phyloP scores from a whole-genome alignment of 1,140 invertebrate species.

The Drosophila neocordata region DNA sequence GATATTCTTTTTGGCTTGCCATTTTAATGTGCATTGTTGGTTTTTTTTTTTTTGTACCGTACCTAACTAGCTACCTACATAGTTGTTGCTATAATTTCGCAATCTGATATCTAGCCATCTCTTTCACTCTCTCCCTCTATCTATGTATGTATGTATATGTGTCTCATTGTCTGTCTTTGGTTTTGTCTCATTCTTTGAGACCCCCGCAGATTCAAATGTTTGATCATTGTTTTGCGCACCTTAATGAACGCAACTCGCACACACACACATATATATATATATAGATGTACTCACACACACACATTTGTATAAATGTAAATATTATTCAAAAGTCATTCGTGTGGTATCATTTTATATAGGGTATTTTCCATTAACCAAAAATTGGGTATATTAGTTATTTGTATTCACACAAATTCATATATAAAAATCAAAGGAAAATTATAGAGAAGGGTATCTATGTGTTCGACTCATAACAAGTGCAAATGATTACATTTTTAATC shows the following conservation, averaged over 20 bases:
- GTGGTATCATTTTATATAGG: slow-evolving; percentile 42
- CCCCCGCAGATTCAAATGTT: slow-evolving; percentile 13
- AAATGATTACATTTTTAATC: slow-evolving; percentile 7
- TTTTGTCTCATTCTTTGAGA: neutral
- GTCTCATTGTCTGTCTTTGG: neutral
- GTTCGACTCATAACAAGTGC: neutral
- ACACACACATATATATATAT: slow-evolving; percentile 29
- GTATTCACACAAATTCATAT: no score
- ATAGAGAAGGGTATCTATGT: neutral
- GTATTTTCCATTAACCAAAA: slow-evolving; percentile 10
- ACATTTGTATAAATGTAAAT: slow-evolving; percentile 62
- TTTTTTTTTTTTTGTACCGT: slow-evolving; percentile 21
- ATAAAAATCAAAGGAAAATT: no score
- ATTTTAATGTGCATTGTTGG: slow-evolving; percentile 72
- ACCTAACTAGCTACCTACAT: neutral
- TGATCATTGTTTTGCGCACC: slow-evolving; percentile 68
- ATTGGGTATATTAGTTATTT: slow-evolving; percentile 30
- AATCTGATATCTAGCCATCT: slow-evolving; percentile 19
- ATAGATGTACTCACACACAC: slow-evolving; percentile 25
- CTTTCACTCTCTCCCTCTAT: slow-evolving; percentile 11
- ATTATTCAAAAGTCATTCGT: slow-evolving; percentile 70
- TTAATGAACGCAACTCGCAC: slow-evolving; percentile 50
- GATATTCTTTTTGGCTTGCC: slow-evolving; percentile 33
- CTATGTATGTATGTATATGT: neutral
- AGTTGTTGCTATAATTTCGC: slow-evolving; percentile 67